A percentile compares a stretch with the other conserved stretches of the same genome.
Conservation (phyloP, 2,888 invertebrate species). For the Euproctis similis region DNA sequence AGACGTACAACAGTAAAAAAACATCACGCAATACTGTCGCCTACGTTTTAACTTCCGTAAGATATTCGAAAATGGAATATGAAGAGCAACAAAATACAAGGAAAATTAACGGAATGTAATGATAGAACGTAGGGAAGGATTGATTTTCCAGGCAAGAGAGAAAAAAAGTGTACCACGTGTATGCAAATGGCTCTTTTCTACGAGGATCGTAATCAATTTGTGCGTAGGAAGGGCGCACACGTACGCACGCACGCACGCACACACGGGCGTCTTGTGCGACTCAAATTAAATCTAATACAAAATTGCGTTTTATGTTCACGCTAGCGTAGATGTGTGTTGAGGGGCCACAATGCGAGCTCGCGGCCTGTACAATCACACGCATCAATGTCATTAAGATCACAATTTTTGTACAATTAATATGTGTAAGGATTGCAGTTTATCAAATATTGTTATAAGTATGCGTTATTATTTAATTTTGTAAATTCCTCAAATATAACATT, state of each 20-base stretch:
- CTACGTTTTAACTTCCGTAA: too few species aligned
- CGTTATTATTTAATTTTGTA: too few species aligned
- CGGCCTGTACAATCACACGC: conserved; percentile 51
- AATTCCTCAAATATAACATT: too few species aligned
- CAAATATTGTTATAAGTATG: too few species aligned
- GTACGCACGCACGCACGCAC: conserved; percentile 32
- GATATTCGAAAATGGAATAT: too few species aligned
- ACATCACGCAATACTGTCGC: too few species aligned
- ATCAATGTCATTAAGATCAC: conserved; percentile 27
- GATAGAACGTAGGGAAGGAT: conserved; percentile 30
- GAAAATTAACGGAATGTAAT: conserved; percentile 38
- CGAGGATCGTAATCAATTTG: conserved; percentile 74
- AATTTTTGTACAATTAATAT: too few species aligned
- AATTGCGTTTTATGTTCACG: conserved; percentile 74
- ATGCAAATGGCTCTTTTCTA: conserved; percentile 69
- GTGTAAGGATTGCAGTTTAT: too few species aligned
- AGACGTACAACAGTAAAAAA: too few species aligned
- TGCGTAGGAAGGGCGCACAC: conserved; percentile 67
- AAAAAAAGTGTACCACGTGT: conserved; percentile 47
- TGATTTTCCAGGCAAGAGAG: conserved; percentile 35
- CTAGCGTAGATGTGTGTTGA: conserved; percentile 66
- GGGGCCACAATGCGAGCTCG: conserved; percentile 64
- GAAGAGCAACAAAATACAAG: too few species aligned
- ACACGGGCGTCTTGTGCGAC: conserved; percentile 35
- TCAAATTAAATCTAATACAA: conserved; percentile 76